A percentile compares a stretch with the other conserved stretches of the same genome.
Conservation (phyloP, 2,113 vertebrate species). For the Pluvialis apricaria region DNA sequence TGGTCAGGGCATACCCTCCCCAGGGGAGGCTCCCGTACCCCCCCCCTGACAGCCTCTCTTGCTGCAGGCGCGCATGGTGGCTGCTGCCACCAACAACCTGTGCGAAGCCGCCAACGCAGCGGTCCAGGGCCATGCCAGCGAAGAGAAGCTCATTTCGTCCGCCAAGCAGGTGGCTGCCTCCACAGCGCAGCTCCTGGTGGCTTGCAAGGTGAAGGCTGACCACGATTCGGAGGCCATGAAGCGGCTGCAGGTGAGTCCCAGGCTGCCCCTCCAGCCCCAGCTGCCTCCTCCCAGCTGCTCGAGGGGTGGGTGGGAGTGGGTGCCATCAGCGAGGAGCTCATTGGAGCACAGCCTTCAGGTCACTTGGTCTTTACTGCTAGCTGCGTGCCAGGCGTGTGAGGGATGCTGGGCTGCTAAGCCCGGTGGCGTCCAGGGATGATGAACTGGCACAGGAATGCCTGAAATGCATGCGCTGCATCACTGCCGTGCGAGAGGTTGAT, state of each 20-base stretch:
- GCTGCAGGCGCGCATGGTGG: slow-evolving; percentile 90
- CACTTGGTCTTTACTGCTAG: not conserved
- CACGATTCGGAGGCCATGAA: slow-evolving; percentile 98
- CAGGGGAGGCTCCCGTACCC: rapidly evolving
- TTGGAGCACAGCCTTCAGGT: not conserved
- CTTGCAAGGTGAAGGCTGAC: slow-evolving; percentile 98
- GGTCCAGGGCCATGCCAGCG: slow-evolving; percentile 92
- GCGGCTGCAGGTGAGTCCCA: slow-evolving; percentile 86
- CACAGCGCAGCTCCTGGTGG: slow-evolving; percentile 93
- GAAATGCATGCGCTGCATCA: not conserved
- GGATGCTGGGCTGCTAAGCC: not conserved
- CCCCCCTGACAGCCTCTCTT: not conserved
- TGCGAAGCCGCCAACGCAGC: slow-evolving; percentile 94
- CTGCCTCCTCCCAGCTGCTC: not conserved
- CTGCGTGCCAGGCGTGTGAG: rapidly evolving
- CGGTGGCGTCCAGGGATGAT: not conserved
- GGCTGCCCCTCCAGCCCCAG: not conserved
- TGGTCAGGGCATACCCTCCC: rapidly evolving
- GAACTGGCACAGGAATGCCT: not conserved
- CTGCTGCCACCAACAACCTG: slow-evolving; percentile 93
- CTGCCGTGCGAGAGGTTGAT: not conserved
- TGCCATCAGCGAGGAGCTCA: not conserved
- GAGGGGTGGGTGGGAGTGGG: not conserved
- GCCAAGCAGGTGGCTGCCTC: slow-evolving; percentile 96
- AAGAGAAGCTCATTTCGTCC: slow-evolving; percentile 95